Evolutionary conservation across 2,797 vertebrate genomes (phyloP).

Genomic region (Vireo griseus): DNA sequence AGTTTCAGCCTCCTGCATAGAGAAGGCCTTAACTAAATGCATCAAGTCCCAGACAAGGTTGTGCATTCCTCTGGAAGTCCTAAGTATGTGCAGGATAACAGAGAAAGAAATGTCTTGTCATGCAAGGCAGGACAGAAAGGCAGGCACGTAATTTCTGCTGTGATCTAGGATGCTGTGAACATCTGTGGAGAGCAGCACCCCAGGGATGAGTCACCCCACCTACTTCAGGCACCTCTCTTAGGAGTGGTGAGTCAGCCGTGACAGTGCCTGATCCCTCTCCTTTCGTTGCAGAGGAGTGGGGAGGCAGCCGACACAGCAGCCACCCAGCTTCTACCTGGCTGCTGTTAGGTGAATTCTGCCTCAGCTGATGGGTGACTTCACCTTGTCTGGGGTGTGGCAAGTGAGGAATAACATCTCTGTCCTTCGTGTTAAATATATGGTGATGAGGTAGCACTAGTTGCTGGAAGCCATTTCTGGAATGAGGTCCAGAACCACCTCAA

Average conservation of each 20-base stretch:
- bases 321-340: background rate
- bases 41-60: background rate
- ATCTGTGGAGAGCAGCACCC: slow-evolving; percentile 19
- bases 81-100: background rate
- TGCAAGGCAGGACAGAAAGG: background rate
- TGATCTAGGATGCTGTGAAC: background rate
- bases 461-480: background rate
- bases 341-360: background rate
- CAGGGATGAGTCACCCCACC: slow-evolving; percentile 35
- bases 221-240: background rate
- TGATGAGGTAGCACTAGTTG: background rate
- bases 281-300: background rate
- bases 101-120: background rate
- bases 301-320: background rate
- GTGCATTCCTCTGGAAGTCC: background rate
- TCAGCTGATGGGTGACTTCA: background rate
- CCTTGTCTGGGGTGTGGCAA: background rate
- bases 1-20: background rate
- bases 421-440: background rate
- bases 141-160: background rate
- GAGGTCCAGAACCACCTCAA: background rate
- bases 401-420: background rate
- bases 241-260: background rate
- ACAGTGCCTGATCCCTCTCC: background rate
- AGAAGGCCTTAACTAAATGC: background rate